Base-by-base conservation (phyloP, 2,113 vertebrate genomes). In the Sinocyclocheilus anophthalmus region DNA sequence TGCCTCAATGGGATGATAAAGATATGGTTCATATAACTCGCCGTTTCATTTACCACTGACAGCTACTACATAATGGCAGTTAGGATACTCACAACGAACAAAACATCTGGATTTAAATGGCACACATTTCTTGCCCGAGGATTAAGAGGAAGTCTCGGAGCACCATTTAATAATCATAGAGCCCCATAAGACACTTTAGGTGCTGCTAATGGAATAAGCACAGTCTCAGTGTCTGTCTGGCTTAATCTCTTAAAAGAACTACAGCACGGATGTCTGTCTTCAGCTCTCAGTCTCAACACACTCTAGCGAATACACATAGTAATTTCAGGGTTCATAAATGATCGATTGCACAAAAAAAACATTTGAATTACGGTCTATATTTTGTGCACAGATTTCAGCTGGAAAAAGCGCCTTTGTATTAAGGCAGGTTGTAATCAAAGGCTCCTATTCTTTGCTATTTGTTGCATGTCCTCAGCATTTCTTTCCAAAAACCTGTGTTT, bases 81-180 rank as follows among this genome's bases (percentile, higher is more conserved):
- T 0, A n/a, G 45, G 11, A 73, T 59, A 26, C 53, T 57, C 50
- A 55, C 48, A 57, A 82, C 63, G 24, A 2, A 45, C 59, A n/a
- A n/a, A n/a, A n/a, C n/a, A 50, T n/a, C 65, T n/a, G 63, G 65
- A 83, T 70, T 53, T 53, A 76, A 82, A 76, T 37, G 53, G 55
- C 79, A 65, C 76, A n/a, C 16, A 76, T 82, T 75, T 86, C 79
- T 83, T 30, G 48, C 67, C 59, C 50, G 33, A 73, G 81, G 69
- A 83, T 73, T 73, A 73, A 73, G 69, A 73, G 48, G 50, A 83
- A 59, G 30, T 73, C 69, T 83, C 33, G 14, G 26, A 83, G 33
- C 26, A 55, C 11, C 48, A 73, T 83, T 73, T 73, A 87, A 83
- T 77, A 67, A 75, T 83, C 30, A n/a, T 57, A 59, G 13, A 75